Base-by-base conservation (phyloP, 2,113 vertebrate species). In the Megalops atlanticus region DNA sequence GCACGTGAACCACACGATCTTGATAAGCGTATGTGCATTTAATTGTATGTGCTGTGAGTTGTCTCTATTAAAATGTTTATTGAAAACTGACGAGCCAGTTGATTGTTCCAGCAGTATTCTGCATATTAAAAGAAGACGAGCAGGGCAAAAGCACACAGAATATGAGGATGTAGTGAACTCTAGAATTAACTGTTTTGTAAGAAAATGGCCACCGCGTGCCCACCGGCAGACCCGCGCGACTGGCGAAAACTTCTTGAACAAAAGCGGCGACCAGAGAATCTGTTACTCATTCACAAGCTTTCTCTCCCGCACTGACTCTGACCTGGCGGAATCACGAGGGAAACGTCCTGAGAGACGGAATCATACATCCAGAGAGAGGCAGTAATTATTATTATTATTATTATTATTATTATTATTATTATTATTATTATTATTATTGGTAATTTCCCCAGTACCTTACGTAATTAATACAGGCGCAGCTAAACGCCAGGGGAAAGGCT, bases 331-430 rank as follows among this genome's bases (percentile, higher is more conserved):
- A 72, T 36, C 31, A 79, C 33, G 36, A 47, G 68, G 33, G 47
- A 71, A 71, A 79, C 21, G n/a, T 18, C 31, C 36, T 33, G 18
- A 43, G 27, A 35, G 72, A 40, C 41, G 40, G 40, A 58, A 0
- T 27, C 27, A 78, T 70, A 79, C 41, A 38, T 39, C 1, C 24
- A 14, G 58, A 43, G 40, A 69, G n/a, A 33, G 40, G 58, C 39
- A 36, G 36, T 77, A 45, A 10, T 54, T 18, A 2, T 16, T 69
- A 31, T 11, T 69, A 11, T 41, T 16, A 39, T 58, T 38, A 77
- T 36, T 45, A 71, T 36, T 33, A 36, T 33, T 74, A 40, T 91
- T 90, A 89, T 87, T 86, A 90, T 89, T 89, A 12, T 83, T 88
- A 84, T 89, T 91, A 52, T 81, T 77, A 31, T 76, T 45, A 72